Evolutionary conservation across 2,797 vertebrate species (phyloP), one percentile per base, ranked within the genome.

Genomic region (Aythya fuligula): DNA sequence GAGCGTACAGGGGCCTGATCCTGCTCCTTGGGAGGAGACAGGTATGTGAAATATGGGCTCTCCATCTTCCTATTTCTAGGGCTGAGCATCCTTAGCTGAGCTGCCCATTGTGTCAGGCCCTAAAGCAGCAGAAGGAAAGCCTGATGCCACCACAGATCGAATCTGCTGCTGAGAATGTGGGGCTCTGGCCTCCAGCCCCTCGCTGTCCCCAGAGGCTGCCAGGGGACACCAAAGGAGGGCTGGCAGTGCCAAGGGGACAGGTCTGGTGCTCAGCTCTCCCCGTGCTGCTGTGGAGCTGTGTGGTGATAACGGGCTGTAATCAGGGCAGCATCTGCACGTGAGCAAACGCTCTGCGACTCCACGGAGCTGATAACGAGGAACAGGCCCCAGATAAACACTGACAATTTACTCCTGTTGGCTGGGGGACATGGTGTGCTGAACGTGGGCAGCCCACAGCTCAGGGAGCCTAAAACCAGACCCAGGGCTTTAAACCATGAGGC

Each of bases 141-240:
- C 27, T 62, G 38, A 61, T 62, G 27, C 28, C 36, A 27, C 61
- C 25, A 3, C 25, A 39, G 60, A 3, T 18, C 49, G 15, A 2
- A 51, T 27, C 49, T 5, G 1, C 24, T 27, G 49, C 51, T 3
- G 14, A 53, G 25, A 41, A 41, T 16, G 41, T 41, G 41, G 43
- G 51, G 16, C 27, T 21, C 32, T 10, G 76, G 19, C 39, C 41
- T 41, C 41, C 54, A 10, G 27, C 4, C 6, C 41, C 34, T 43
- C 18, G 8, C n/a, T 5, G 5, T 5, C 14, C 32, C 57, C 8
- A 5, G n/a, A 18, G 21, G 49, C 53, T 71, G 20, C 41, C 25
- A 18, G 56, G 27, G 0, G 3, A 22, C 51, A 27, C 8, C 1
- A 0, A 6, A 25, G 60, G 2, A 28, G 57, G 54, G 43, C n/a